These are phyloP conservation scores for Ephydatia muelleri DNA, from an alignment of 37 sponge, comb jelly and placozoan species.

Conservation along the genomic window DNA sequence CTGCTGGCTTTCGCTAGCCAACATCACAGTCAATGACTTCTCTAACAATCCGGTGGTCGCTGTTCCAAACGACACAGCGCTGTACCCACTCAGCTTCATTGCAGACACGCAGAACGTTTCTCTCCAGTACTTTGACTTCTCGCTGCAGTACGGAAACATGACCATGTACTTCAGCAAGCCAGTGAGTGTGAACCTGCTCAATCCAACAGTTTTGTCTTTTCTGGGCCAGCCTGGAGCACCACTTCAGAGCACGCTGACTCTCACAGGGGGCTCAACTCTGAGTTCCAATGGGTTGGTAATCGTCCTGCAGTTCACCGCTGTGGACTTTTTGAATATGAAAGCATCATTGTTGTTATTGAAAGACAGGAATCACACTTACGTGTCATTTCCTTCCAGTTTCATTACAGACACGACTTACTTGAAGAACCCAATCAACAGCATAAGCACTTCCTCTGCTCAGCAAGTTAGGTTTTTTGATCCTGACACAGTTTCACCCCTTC, in stretches of 20 bases:
- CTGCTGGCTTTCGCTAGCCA: slow-evolving; percentile 80
- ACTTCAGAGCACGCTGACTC: slow-evolving; percentile 19
- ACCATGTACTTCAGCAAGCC: slow-evolving; percentile 87
- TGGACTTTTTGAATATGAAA: slow-evolving; percentile 65
- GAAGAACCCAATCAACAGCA: slow-evolving; percentile 40
- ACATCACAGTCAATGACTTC: slow-evolving; percentile 58
- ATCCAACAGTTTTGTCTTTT: slow-evolving; percentile 59
- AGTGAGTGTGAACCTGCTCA: slow-evolving; percentile 58
- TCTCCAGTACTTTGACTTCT: slow-evolving; percentile 78
- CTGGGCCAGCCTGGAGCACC: slow-evolving; percentile 21
- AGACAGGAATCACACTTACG: slow-evolving; percentile 61
- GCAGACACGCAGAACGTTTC: slow-evolving; percentile 61
- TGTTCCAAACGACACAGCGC: slow-evolving; percentile 29
- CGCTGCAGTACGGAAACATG: slow-evolving; percentile 70
- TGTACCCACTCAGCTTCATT: slow-evolving; percentile 55
- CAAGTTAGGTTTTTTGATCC: slow-evolving; percentile 50
- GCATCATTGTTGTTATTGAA: slow-evolving; percentile 65
- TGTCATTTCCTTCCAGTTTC: slow-evolving; percentile 65
- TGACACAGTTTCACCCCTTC: slow-evolving; percentile 63
- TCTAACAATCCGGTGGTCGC: slow-evolving; percentile 63
- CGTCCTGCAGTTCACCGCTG: slow-evolving; percentile 35
- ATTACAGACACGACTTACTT: slow-evolving; percentile 77
- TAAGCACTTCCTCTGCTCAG: slow-evolving; percentile 35
- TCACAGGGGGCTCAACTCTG: slow-evolving; percentile 59
- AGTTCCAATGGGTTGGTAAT: slow-evolving; percentile 65